A percentile compares a stretch with the other conserved stretches of the same genome.
Evolutionary conservation across 2,888 invertebrate species (phyloP).

Genomic region (Tetramorium bicarinatum): DNA sequence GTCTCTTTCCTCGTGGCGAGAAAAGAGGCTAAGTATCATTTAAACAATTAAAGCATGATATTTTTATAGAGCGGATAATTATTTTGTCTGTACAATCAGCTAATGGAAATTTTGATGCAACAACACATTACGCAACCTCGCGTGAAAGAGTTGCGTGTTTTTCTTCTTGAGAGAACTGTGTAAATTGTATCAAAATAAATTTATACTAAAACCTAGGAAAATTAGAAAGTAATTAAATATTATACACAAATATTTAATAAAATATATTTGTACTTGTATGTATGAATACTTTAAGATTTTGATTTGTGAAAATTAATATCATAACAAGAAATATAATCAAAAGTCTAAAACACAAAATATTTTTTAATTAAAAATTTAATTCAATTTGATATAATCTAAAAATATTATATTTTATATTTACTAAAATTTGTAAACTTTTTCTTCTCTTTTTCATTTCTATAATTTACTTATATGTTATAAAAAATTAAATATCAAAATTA

Average conservation of each 20-base stretch:
- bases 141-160: neutral
- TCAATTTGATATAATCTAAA: neutral
- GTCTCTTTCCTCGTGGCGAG: conserved; percentile 33
- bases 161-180: neutral
- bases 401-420: neutral
- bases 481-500: conserved; percentile 3
- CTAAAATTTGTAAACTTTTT: neutral
- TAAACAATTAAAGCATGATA: conserved; percentile 23
- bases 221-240: conserved; percentile 2
- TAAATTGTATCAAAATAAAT: neutral
- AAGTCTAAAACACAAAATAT: neutral
- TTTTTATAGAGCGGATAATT: conserved; percentile 29
- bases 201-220: neutral
- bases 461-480: conserved; percentile 2
- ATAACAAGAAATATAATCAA: neutral
- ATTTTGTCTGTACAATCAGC: conserved; percentile 41
- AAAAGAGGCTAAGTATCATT: conserved; percentile 29
- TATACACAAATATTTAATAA: neutral
- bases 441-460: too few relatives aligned
- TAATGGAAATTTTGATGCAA: conserved; percentile 21
- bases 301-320: neutral
- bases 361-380: neutral
- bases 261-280: neutral
- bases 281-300: neutral
- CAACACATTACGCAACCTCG: conserved; percentile 18